phyloP scores from a whole-genome alignment of 1,140 invertebrate species.

The Trichonephila clavipes region DNA sequence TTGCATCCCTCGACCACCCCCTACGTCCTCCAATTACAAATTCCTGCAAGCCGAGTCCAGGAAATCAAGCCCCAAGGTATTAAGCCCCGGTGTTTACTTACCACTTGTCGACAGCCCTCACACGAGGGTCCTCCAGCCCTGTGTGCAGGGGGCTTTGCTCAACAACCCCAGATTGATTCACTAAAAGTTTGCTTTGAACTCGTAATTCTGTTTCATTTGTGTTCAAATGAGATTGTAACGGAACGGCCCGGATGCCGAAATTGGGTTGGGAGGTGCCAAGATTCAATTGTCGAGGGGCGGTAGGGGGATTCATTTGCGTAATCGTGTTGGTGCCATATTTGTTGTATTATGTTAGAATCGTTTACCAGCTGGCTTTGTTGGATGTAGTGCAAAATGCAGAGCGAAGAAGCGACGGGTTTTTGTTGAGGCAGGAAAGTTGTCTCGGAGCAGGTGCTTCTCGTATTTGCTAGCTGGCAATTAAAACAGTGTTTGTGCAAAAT shows the following conservation, averaged over 20 bases:
- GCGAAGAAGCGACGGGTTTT: neutral
- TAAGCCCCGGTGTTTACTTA: conserved; percentile 48
- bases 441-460: neutral
- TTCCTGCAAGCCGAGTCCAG: neutral
- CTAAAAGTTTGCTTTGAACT: conserved; percentile 71
- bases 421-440: neutral
- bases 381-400: neutral
- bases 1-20: neutral
- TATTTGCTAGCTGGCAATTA: neutral
- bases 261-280: conserved; percentile 52
- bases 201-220: conserved; percentile 71
- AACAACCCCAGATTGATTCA: conserved; percentile 37
- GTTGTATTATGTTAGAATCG: conserved; percentile 28
- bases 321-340: conserved; percentile 35
- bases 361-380: conserved; percentile 13
- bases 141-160: neutral
- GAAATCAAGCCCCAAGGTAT: conserved; percentile 56
- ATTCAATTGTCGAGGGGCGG: conserved; percentile 47
- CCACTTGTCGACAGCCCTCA: conserved; percentile 38
- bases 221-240: conserved; percentile 54
- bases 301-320: conserved; percentile 12
- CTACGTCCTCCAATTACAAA: neutral
- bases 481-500: too few species aligned
- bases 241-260: neutral
- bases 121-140: neutral